Conservation (phyloP, 2,888 invertebrate genomes). For the Microctonus brassicae region DNA sequence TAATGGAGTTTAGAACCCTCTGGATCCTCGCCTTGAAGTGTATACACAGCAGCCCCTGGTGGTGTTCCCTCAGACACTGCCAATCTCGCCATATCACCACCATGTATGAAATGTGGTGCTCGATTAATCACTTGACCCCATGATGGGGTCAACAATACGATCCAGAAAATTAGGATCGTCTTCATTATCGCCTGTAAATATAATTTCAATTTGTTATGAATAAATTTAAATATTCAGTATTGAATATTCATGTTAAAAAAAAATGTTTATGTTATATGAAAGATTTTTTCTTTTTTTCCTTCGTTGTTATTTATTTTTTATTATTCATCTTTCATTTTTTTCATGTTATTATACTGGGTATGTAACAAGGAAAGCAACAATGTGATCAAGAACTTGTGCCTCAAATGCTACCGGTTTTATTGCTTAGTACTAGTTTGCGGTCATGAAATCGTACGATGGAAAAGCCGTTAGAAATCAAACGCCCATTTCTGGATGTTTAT, state of each 20-base stretch:
- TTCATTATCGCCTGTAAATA: conserved; percentile 58
- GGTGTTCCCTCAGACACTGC: conserved; percentile 81
- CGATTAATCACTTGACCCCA: conserved; percentile 76
- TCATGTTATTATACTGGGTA: conserved; percentile 21
- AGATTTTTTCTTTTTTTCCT: too few species aligned
- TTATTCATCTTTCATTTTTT: not conserved
- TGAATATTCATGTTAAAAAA: not conserved
- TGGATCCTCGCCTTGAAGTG: conserved; percentile 82
- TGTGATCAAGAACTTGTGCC: not conserved
- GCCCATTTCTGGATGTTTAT: conserved; percentile 48
- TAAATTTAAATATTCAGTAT: not conserved
- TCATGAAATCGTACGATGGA: conserved; percentile 41
- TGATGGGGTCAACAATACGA: conserved; percentile 49
- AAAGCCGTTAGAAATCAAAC: conserved; percentile 63
- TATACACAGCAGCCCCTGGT: conserved; percentile 83
- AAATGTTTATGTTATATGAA: too few species aligned
- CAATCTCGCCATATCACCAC: conserved; percentile 84
- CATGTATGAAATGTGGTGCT: conserved; percentile 81
- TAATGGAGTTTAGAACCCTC: conserved; percentile 81
- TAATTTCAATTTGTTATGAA: not conserved
- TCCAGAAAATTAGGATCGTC: conserved; percentile 51
- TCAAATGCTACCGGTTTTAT: conserved; percentile 18
- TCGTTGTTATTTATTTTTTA: too few species aligned
- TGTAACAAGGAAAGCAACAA: conserved; percentile 24
- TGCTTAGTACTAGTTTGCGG: conserved; percentile 26